Evolutionary conservation across 23 tunicate species (phyloP).

Genomic region (Pegea sp.): DNA sequence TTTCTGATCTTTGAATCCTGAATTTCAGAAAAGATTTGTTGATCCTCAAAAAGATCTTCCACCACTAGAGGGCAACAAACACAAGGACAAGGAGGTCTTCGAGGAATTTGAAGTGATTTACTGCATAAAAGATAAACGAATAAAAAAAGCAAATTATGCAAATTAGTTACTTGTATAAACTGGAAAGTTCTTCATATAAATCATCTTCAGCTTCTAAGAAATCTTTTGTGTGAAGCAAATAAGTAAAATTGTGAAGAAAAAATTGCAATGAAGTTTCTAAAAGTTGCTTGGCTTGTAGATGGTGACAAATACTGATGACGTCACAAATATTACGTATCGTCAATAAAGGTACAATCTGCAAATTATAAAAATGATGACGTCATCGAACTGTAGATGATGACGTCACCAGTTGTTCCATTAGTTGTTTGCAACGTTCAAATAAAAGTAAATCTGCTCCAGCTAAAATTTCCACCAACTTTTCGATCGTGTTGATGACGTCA

Average conservation of each 20-base stretch:
- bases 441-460: constrained; percentile 64
- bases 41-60: no score
- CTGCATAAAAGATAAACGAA: no score
- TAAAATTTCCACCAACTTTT: constrained; percentile 35
- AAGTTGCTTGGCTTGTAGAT: constrained; percentile 44
- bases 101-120: no score
- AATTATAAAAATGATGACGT: not conserved
- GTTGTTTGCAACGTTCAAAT: constrained; percentile 45
- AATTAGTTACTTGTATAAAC: no score
- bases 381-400: no score
- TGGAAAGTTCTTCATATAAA: no score
- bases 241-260: constrained; percentile 29
- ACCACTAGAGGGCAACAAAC: no score
- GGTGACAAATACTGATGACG: constrained; percentile 29
- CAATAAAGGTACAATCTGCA: constrained; percentile 46
- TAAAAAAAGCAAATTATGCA: no score
- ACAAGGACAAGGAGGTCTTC: no score
- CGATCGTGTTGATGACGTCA: constrained; percentile 8
- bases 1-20: no score
- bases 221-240: constrained; percentile 32
- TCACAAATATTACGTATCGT: constrained; percentile 51
- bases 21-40: no score
- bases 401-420: constrained; percentile 38
- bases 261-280: constrained; percentile 41
- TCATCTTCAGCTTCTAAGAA: constrained; percentile 36